Percentiles rank a stretch among this genome's conserved stretches.
Evolutionary conservation across 2,797 vertebrate species (phyloP).

Genomic region (Heliangelus exortis): DNA sequence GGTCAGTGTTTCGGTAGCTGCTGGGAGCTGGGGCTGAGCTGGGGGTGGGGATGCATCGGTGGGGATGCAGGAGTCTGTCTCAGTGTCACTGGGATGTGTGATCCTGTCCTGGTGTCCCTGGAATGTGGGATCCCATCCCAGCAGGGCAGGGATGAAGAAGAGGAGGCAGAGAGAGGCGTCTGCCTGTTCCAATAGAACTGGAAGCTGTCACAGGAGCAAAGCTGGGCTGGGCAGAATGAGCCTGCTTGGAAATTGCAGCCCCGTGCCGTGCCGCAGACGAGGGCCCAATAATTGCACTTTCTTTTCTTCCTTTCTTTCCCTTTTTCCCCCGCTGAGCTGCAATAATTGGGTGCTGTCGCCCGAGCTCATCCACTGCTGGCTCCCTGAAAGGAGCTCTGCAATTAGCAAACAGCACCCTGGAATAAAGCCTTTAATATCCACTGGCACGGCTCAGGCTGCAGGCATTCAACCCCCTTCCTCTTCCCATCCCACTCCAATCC

Average conservation of each 20-base stretch:
- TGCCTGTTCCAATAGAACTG: neutral
- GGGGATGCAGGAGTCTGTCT: neutral
- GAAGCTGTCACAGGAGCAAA: neutral
- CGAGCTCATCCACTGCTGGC: constrained; percentile 70
- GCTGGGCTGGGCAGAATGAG: neutral
- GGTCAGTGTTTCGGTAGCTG: accelerated
- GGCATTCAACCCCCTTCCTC: constrained; percentile 19
- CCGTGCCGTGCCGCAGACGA: constrained; percentile 21
- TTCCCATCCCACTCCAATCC: too few relatives aligned
- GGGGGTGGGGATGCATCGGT: neutral
- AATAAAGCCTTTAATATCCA: constrained; percentile 74
- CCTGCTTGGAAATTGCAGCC: constrained; percentile 53
- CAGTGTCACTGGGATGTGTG: neutral
- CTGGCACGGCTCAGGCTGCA: constrained; percentile 66
- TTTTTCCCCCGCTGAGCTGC: constrained; percentile 61
- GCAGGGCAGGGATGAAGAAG: neutral
- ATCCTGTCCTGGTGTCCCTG: accelerated
- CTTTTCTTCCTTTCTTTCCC: constrained; percentile 53
- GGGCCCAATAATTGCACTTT: constrained; percentile 72
- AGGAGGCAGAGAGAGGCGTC: neutral
- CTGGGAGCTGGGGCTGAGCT: accelerated
- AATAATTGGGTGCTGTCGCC: constrained; percentile 81
- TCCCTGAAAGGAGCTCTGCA: constrained; percentile 78
- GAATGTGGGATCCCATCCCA: neutral
- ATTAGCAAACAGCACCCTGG: constrained; percentile 79